Base-by-base conservation (phyloP, 2,888 invertebrate species). In the Aplocera efformata region DNA sequence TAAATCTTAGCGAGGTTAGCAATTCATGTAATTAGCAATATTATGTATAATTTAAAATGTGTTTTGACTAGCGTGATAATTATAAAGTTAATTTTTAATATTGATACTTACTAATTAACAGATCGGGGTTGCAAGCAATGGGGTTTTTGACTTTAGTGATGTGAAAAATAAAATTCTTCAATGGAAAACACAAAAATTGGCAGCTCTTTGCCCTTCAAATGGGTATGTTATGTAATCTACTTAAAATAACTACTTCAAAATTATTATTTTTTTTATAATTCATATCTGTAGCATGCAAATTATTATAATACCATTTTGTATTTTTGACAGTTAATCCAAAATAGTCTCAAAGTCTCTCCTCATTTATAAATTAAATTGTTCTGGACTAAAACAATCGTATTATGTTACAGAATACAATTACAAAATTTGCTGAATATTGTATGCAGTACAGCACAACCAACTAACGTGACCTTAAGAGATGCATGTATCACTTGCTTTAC, bases 401-500 rank as follows among this genome's bases (percentile, higher is more conserved):
- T n/a, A n/a, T n/a, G n/a, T n/a, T 73, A 10, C 57, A 88, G 88
- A 26, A 62, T 59, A 0, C 72, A 77, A 46, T 50, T 88, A 24
- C 86, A 86, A 43, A 91, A 90, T 56, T 72, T 92, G 36, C 67
- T 92, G 6, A 92, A 90, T 60, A 72, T 92, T 43, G 86, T 92
- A 46, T 92, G 92, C 66, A 92, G 90, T 56, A 90, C 91, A 23
- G 91, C 92, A n/a, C 92, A 92, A 67, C 90, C 89, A 8, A 85
- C 89, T 1, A 89, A 91, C 52, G 74, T 88, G 3, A 88, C 90
- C 22, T 55, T 75, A 41, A 84, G 91, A 42, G 92, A 92, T 72
- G 90, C 90, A 7, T 92, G 92, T 58, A 91, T 92, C 47, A 88
- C 91, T 10, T 92, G 92, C 60, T 92, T 92, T 63, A 88, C 89